Conservation (phyloP, 2,888 invertebrate genomes). For the Alloplasta piceator region DNA sequence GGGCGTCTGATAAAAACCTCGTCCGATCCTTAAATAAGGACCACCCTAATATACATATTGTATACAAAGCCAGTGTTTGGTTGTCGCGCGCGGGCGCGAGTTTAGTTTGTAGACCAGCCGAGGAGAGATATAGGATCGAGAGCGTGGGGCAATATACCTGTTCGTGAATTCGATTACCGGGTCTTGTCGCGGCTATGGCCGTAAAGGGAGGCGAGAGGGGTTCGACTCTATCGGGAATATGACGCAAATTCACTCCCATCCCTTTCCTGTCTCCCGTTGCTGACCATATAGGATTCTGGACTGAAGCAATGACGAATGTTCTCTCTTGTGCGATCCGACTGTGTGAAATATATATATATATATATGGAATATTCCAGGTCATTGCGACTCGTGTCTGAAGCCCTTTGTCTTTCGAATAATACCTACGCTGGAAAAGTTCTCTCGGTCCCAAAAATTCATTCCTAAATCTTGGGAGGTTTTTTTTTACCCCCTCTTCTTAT, state of each 20-base stretch:
- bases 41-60: too few relatives aligned
- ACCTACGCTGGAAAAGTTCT: too few relatives aligned
- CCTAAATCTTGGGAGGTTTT: too few relatives aligned
- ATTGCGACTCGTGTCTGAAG: too few relatives aligned
- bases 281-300: conserved; percentile 45
- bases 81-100: neutral
- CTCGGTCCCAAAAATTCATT: too few relatives aligned
- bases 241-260: conserved; percentile 26
- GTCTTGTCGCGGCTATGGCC: conserved; percentile 66
- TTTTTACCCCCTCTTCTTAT: too few relatives aligned
- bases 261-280: conserved; percentile 32
- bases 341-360: neutral
- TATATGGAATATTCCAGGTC: too few relatives aligned
- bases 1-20: too few relatives aligned
- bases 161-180: conserved; percentile 72
- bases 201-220: conserved; percentile 16
- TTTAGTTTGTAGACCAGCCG: neutral
- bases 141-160: conserved; percentile 49
- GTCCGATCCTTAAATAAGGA: too few relatives aligned
- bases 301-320: conserved; percentile 74
- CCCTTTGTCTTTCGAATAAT: too few relatives aligned
- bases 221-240: conserved; percentile 61
- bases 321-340: conserved; percentile 55
- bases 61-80: neutral
- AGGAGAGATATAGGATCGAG: conserved; percentile 38